phyloP scores from a whole-genome alignment of 2,797 vertebrate species.

The Lerista edwardsae region DNA sequence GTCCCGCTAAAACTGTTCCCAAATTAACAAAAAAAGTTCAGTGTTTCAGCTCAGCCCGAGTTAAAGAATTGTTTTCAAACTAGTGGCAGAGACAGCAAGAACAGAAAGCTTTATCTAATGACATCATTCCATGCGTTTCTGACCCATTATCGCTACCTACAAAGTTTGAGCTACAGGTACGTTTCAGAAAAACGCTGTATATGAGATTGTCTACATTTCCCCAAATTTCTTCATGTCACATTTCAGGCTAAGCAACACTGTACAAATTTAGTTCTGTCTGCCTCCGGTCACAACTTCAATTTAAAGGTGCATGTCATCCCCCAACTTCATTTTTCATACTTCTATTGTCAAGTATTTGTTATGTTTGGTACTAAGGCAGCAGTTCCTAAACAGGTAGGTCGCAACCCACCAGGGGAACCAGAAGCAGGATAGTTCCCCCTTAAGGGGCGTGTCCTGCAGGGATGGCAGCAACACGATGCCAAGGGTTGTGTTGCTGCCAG shows the following conservation, averaged over 20 bases:
- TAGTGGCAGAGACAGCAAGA: background rate
- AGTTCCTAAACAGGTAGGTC: background rate
- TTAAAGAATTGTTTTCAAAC: background rate
- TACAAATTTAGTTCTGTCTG: background rate
- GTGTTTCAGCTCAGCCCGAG: background rate
- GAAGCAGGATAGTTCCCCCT: too few relatives aligned
- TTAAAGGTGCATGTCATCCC: background rate
- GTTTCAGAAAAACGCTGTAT: background rate
- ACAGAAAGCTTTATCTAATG: background rate
- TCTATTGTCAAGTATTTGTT: background rate
- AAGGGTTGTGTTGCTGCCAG: too few relatives aligned
- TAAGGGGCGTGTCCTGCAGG: too few relatives aligned
- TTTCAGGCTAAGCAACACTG: background rate
- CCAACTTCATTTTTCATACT: background rate
- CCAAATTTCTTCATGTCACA: background rate
- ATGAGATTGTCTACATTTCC: background rate
- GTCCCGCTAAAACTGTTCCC: background rate
- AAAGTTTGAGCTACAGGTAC: accelerated
- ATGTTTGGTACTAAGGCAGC: background rate
- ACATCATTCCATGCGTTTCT: background rate
- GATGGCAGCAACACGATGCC: too few relatives aligned
- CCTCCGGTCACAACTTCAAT: background rate
- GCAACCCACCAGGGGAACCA: too few relatives aligned
- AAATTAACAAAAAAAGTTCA: background rate
- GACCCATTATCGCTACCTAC: background rate